A percentile compares a stretch with the other conserved stretches of the same genome.
Evolutionary conservation across 2,888 invertebrate genomes (phyloP).

Genomic region (Empis stercorea): DNA sequence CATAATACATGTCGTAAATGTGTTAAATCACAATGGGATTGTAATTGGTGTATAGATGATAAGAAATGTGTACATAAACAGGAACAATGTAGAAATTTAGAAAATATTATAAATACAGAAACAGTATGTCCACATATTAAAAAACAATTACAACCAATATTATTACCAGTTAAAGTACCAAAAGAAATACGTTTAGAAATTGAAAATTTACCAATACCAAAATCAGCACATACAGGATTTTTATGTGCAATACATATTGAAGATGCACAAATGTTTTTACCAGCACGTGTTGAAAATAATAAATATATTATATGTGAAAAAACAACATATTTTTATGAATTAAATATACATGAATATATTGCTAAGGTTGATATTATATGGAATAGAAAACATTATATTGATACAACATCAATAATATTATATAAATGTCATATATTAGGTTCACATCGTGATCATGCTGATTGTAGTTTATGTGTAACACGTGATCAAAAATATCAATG

Average conservation of each 20-base stretch:
- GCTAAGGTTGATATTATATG: slow-evolving; percentile 85
- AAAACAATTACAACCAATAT: slow-evolving; percentile 56
- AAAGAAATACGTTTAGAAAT: slow-evolving; percentile 82
- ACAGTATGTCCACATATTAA: slow-evolving; percentile 79
- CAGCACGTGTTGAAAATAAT: slow-evolving; percentile 71
- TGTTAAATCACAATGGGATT: slow-evolving; percentile 86
- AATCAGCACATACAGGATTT: slow-evolving; percentile 80
- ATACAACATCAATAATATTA: slow-evolving; percentile 76
- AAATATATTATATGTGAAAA: slow-evolving; percentile 78
- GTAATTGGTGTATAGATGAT: slow-evolving; percentile 96
- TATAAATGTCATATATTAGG: slow-evolving; percentile 95
- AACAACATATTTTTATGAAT: slow-evolving; percentile 86
- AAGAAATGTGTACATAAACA: slow-evolving; percentile 88
- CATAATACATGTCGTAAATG: slow-evolving; percentile 52
- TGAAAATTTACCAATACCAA: slow-evolving; percentile 79
- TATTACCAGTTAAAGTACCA: slow-evolving; percentile 77
- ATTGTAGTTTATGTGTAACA: slow-evolving; percentile 93
- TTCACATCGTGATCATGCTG: slow-evolving; percentile 84
- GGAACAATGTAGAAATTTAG: slow-evolving; percentile 64
- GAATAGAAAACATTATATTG: slow-evolving; percentile 86
- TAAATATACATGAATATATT: slow-evolving; percentile 71
- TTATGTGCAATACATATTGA: slow-evolving; percentile 86
- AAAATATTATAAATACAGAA: slow-evolving; percentile 63
- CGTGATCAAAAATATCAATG: slow-evolving; percentile 84
- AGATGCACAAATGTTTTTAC: slow-evolving; percentile 76